Evolutionary conservation across 2,113 vertebrate genomes (phyloP), one percentile per base, ranked within the genome.

Genomic region (Crypturellus undulatus): DNA sequence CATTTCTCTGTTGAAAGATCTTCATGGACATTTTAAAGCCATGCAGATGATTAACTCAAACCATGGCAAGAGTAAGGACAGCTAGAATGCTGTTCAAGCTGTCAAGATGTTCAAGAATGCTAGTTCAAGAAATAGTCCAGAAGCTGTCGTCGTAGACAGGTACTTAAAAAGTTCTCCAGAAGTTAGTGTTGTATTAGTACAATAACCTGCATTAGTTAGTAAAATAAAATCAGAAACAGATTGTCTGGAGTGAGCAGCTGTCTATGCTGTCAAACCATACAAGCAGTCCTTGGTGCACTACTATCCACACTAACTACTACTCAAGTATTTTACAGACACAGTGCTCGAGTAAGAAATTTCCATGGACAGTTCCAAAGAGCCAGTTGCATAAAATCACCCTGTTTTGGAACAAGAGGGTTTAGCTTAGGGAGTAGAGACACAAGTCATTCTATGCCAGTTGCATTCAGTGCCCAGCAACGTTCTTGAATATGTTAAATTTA

Each of bases 401-500:
- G 4, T 24, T 67, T 51, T 26, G 24, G 28, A 7, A 4, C 7
- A 54, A 16, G 6, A 19, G 30, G 28, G 16, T 56, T 86, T 14
- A 17, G 28, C 76, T 51, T 52, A 60, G 8, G 40, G 10, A 68
- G 26, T 24, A 83, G 10, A 49, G 64, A 4, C 42, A 8, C 0
- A 5, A 25, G 19, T 40, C 9, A 2, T 73, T 83, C 0, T 3
- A 34, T 83, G 59, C 40, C 77, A 70, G n/a, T 25, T 90, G 76
- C 21, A 36, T 72, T 56, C 12, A 3, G 38, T 40, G 14, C 42
- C 84, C 54, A 80, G 2, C 28, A 36, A 0, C 10, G 4, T 58
- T 95, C 59, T 63, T 83, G 22, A 6, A 49, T 38, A 7, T 59
- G n/a, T 89, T 81, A 73, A 40, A 26, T 89, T 77, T 40, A 52